Conservation (phyloP, 2,797 vertebrate species). For the Botia kubotai region DNA sequence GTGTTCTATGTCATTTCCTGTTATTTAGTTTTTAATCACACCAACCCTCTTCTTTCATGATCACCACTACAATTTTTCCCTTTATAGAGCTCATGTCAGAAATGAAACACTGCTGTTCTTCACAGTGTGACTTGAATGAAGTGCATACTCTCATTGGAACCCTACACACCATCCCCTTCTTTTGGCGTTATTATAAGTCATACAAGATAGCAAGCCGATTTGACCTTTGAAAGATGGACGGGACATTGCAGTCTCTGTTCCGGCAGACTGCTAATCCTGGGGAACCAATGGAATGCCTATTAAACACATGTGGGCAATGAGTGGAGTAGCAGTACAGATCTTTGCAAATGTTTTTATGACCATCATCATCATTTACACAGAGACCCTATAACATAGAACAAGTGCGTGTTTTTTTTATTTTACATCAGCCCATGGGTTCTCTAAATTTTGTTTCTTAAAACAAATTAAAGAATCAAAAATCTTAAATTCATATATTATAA, state of each 20-base stretch:
- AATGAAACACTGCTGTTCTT: not conserved
- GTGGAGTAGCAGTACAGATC: not conserved
- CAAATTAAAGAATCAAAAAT: too few relatives aligned
- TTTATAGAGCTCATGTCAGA: not conserved
- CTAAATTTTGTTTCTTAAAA: too few relatives aligned
- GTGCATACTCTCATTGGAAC: slow-evolving; percentile 5
- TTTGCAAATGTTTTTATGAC: not conserved
- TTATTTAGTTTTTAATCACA: not conserved
- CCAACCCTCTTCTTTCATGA: not conserved
- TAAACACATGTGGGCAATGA: slow-evolving; percentile 18
- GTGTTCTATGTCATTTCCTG: not conserved
- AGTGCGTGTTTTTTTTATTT: too few relatives aligned
- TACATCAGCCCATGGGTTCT: too few relatives aligned
- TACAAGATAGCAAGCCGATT: not conserved
- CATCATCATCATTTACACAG: not conserved
- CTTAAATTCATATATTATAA: too few relatives aligned
- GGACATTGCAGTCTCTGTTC: slow-evolving; percentile 17
- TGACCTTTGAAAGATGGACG: slow-evolving; percentile 40
- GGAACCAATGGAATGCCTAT: slow-evolving; percentile 48
- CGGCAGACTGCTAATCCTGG: slow-evolving; percentile 38
- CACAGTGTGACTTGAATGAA: not conserved
- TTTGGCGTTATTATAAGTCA: not conserved
- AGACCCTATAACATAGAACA: too few relatives aligned
- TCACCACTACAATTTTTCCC: not conserved
- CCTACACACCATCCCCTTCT: slow-evolving; percentile 1